These are phyloP conservation scores for Tholera decimalis DNA, from an alignment of 2,888 invertebrate species.

Conservation along the genomic window DNA sequence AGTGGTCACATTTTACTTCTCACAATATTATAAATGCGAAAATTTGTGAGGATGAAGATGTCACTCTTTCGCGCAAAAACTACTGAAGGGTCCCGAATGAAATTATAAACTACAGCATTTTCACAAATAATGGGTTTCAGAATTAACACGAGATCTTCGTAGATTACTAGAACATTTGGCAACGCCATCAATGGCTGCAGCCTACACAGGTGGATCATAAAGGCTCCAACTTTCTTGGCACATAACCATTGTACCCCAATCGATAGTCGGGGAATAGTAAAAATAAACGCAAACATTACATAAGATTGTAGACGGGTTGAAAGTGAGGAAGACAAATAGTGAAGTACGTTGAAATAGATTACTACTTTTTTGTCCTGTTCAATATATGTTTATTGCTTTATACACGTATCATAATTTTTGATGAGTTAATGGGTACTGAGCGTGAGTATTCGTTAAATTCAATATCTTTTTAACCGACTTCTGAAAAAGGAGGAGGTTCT, in stretches of 20 bases:
- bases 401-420: too few relatives aligned
- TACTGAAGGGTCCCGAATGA: too few relatives aligned
- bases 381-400: constrained; percentile 1
- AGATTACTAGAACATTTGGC: constrained; percentile 30
- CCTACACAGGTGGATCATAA: constrained; percentile 29
- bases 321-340: constrained; percentile 75
- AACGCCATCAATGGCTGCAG: not conserved
- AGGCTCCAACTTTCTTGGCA: constrained; percentile 38
- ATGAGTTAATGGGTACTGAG: too few relatives aligned
- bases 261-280: constrained; percentile 30
- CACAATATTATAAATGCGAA: too few relatives aligned
- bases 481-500: too few relatives aligned
- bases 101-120: not conserved
- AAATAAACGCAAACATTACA: constrained; percentile 11
- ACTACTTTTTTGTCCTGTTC: not conserved
- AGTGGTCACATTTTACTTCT: too few relatives aligned
- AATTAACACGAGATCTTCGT: constrained; percentile 3
- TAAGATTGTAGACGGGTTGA: constrained; percentile 24
- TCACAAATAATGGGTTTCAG: not conserved
- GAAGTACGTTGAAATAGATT: constrained; percentile 75
- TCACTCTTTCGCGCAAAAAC: too few relatives aligned
- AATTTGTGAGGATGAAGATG: too few relatives aligned
- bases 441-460: too few relatives aligned
- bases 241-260: constrained; percentile 6
- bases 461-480: too few relatives aligned